A percentile compares a stretch with the other conserved stretches of the same genome.
Conservation (phyloP, 1,140 invertebrate genomes). For the Helicorthomorpha holstii region DNA sequence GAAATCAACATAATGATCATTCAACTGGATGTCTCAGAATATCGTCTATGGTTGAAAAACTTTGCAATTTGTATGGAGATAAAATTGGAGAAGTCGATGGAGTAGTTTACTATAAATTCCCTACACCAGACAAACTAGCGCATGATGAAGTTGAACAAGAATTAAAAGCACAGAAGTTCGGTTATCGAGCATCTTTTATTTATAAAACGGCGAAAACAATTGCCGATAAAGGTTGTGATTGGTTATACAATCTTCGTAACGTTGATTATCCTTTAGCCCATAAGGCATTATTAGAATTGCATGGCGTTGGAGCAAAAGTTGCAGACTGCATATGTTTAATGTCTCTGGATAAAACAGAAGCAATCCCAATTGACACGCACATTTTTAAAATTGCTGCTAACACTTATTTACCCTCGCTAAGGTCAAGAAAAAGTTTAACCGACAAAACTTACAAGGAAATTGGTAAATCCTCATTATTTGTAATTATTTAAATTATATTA, state of each 20-base stretch:
- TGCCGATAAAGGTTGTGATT: conserved; percentile 38
- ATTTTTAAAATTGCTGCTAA: conserved; percentile 76
- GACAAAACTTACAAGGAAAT: conserved; percentile 71
- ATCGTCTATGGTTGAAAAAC: conserved; percentile 75
- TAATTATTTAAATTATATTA: conserved; percentile 6
- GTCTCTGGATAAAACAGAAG: conserved; percentile 73
- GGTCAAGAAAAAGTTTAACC: conserved; percentile 59
- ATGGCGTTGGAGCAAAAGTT: conserved; percentile 58
- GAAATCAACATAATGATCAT: neutral
- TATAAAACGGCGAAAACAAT: conserved; percentile 45
- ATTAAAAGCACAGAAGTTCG: conserved; percentile 52
- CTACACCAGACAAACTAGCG: conserved; percentile 45
- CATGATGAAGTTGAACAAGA: conserved; percentile 41
- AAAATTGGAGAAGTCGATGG: conserved; percentile 49
- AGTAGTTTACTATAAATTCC: conserved; percentile 58
- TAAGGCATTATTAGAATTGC: conserved; percentile 49
- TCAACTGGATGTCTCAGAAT: conserved; percentile 37
- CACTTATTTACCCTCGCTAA: conserved; percentile 63
- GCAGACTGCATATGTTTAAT: conserved; percentile 98
- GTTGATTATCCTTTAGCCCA: conserved; percentile 54
- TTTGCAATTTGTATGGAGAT: conserved; percentile 64
- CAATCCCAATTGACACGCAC: conserved; percentile 92
- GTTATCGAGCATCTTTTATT: conserved; percentile 68
- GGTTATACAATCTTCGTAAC: conserved; percentile 48
- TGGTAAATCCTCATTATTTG: conserved; percentile 21